phyloP scores from a whole-genome alignment of 2,797 vertebrate species.

The Thamnophis elegans region DNA sequence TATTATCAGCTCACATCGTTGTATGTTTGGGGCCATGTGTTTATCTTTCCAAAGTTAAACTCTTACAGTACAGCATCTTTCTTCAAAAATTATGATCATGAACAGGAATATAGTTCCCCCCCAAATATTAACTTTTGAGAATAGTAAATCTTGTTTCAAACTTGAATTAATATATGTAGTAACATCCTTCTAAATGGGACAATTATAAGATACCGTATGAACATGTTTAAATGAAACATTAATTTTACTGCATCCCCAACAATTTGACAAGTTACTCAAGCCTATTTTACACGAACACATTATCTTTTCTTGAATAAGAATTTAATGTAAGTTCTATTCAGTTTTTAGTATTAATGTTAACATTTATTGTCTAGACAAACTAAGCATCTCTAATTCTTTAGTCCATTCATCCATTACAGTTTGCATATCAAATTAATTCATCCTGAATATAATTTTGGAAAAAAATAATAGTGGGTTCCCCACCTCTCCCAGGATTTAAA shows the following conservation, averaged over 20 bases:
- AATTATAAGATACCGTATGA: neutral
- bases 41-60: neutral
- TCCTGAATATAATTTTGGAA: neutral
- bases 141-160: neutral
- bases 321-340: neutral
- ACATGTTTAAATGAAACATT: neutral
- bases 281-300: neutral
- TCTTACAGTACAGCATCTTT: neutral
- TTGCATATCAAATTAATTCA: neutral
- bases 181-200: neutral
- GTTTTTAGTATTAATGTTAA: neutral
- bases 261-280: neutral
- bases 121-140: neutral
- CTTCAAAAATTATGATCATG: neutral
- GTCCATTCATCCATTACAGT: neutral
- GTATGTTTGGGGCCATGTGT: neutral
- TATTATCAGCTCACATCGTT: neutral
- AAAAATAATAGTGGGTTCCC: neutral
- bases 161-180: neutral
- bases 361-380: neutral
- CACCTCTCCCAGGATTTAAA: neutral
- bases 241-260: neutral
- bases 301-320: neutral
- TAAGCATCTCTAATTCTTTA: neutral
- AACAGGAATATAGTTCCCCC: neutral